phyloP scores from a whole-genome alignment of 1,140 invertebrate species.

The Tetramorium simillimum region DNA sequence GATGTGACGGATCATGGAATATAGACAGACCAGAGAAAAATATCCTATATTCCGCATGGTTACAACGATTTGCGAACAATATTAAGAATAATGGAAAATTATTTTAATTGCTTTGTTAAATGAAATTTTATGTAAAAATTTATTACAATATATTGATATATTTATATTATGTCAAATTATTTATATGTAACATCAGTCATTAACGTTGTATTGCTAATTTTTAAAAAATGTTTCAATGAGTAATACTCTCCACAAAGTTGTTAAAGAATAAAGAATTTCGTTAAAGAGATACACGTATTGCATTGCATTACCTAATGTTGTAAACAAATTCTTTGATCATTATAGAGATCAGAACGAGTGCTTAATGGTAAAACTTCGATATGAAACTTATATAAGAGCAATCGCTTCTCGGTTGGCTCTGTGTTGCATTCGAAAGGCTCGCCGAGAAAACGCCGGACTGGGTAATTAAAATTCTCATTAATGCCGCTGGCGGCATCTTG shows the following conservation, averaged over 20 bases:
- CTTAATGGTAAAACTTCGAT: conserved; percentile 46
- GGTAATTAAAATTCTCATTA: conserved; percentile 81
- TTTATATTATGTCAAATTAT: background rate
- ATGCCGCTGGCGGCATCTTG: conserved; percentile 74
- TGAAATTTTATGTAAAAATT: background rate
- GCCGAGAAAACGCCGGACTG: conserved; percentile 65
- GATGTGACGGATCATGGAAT: background rate
- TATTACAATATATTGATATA: conserved; percentile 7
- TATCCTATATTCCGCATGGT: conserved; percentile 72
- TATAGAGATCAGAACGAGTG: background rate
- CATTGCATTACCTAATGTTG: background rate
- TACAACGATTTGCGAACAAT: conserved; percentile 57
- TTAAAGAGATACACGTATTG: background rate
- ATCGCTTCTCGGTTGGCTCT: conserved; percentile 28
- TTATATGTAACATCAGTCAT: background rate
- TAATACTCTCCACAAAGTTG: background rate
- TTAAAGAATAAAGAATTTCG: conserved; percentile 15
- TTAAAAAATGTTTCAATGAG: background rate
- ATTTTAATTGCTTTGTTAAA: conserved; percentile 18
- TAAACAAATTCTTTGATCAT: conserved; percentile 7
- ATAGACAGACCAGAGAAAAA: conserved; percentile 63
- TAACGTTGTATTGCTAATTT: background rate
- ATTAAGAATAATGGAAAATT: conserved; percentile 24
- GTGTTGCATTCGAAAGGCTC: background rate
- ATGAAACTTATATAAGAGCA: conserved; percentile 51